These are phyloP conservation scores for Anolis apletophallus DNA, from an alignment of 2,797 vertebrate genomes.

Conservation along the genomic window DNA sequence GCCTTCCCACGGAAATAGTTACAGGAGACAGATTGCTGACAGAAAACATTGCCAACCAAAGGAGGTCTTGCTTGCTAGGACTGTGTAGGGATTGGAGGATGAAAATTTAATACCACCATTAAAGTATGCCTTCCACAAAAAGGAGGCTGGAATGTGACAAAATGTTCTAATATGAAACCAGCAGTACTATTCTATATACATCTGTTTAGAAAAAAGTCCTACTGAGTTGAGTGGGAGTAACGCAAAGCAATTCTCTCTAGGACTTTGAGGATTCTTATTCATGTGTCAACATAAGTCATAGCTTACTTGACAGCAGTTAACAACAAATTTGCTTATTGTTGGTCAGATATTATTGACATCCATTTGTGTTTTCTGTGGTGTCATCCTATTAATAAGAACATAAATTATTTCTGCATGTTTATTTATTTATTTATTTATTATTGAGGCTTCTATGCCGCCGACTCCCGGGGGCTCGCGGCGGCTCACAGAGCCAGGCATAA, in stretches of 20 bases:
- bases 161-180: fast-evolving
- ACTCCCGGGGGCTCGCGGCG: no score
- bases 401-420: no score
- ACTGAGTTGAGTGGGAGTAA: not conserved
- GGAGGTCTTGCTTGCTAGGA: conserved; percentile 56
- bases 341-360: no score
- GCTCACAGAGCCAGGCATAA: no score
- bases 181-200: not conserved
- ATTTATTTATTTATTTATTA: no score
- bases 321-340: no score
- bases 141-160: conserved; percentile 10
- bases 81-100: conserved; percentile 47
- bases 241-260: not conserved
- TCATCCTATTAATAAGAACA: no score
- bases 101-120: conserved; percentile 43
- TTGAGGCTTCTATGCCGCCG: no score
- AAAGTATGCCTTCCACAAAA: conserved; percentile 16
- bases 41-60: conserved; percentile 70
- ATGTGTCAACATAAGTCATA: no score
- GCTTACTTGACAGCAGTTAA: no score
- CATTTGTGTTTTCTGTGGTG: no score
- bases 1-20: conserved; percentile 77
- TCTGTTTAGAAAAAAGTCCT: not conserved
- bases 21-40: conserved; percentile 71
- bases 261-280: not conserved